phyloP scores from a whole-genome alignment of 2,113 vertebrate genomes.

The Thamnophis sirtalis region DNA sequence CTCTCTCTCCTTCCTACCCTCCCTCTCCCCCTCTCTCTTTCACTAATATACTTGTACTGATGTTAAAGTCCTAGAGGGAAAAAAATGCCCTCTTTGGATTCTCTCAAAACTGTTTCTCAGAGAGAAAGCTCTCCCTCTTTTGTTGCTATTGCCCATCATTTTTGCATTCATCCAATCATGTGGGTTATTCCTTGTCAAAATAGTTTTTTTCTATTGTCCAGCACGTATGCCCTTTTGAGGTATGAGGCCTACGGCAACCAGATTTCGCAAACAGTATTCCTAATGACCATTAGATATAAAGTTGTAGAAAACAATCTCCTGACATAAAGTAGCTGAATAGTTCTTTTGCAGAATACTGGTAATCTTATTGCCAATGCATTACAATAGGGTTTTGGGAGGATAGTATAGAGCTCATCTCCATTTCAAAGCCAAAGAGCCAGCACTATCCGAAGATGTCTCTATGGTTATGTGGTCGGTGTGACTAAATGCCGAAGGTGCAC shows the following conservation, averaged over 20 bases:
- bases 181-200: not conserved
- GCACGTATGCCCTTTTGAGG: not conserved
- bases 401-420: not conserved
- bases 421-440: too few species aligned
- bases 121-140: not conserved
- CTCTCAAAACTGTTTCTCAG: not conserved
- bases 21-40: not conserved
- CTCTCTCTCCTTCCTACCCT: not conserved
- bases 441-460: too few species aligned
- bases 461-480: too few species aligned
- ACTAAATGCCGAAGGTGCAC: too few species aligned
- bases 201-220: not conserved
- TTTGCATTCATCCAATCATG: not conserved
- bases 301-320: not conserved
- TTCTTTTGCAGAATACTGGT: not conserved
- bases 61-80: not conserved
- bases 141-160: not conserved
- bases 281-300: not conserved
- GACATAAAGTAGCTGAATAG: not conserved
- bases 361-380: not conserved
- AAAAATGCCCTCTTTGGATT: not conserved
- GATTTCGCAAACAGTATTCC: not conserved
- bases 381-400: not conserved
- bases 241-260: not conserved
- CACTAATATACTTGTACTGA: not conserved